Base-by-base conservation (phyloP, 2,888 invertebrate species). In the Drosophila mercatorum region DNA sequence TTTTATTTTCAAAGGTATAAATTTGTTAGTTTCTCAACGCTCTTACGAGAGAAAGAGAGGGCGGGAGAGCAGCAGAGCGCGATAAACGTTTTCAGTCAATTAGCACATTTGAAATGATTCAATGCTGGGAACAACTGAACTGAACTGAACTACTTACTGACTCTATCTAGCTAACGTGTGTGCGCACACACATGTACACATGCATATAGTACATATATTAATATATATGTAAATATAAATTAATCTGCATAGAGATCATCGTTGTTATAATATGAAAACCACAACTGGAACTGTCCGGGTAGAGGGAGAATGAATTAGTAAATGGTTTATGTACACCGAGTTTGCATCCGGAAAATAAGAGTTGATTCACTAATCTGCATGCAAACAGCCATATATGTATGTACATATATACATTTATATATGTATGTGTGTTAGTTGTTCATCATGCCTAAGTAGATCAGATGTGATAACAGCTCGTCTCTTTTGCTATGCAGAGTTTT, bases 11-110 rank as follows among this genome's bases (percentile, higher is more conserved):
- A 46, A 31, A 36, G 40, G 51, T 51, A 51, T 51, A 51, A 36
- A 36, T 36, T 51, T 57, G 55, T 63, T 66, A 46, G 57, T 56
- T 55, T 52, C 40, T 49, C 40, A 43, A 22, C 66, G 63, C 78
- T 77, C 72, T 78, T 63, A 5, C 4, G 28, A 28, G 28, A 28
- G 28, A 28, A 5, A 28, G 28, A 28, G 58, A 57, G n/a, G 58
- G 36, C 28, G 12, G 52, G 28, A 52, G 44, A 11, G 36, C 28
- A 51, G 61, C 40, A 51, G 26, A 66, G 74, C 63, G 76, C 72
- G 72, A 78, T 84, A 83, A 83, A 82, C 83, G 83, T 83, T 83
- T 89, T 79, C 75, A 85, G 61, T 75, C 75, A 83, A 83, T 83
- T 83, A 83, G 83, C 83, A 83, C 83, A 79, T 90, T 70, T 55